Evolutionary conservation across 2,888 invertebrate genomes (phyloP).

Genomic region (Cephus spinipes): DNA sequence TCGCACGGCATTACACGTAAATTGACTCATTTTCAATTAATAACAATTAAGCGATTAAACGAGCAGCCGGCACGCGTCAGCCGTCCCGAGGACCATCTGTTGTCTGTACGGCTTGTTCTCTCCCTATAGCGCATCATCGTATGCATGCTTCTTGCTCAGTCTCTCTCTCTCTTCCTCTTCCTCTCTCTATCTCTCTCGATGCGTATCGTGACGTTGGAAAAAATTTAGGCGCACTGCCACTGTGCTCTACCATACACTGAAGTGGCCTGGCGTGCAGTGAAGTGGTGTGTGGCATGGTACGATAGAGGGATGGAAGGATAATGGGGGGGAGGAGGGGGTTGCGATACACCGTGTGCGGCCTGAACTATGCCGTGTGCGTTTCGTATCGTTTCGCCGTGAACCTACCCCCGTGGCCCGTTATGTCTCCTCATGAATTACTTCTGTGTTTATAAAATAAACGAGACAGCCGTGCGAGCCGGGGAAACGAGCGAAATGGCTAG

Average conservation of each 20-base stretch:
- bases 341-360: too few species aligned
- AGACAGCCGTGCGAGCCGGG: not conserved
- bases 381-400: not conserved
- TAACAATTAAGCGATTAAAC: conserved; percentile 43
- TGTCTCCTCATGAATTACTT: conserved; percentile 30
- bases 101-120: conserved; percentile 11
- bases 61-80: conserved; percentile 47
- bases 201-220: conserved; percentile 1
- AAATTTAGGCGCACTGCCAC: conserved; percentile 4
- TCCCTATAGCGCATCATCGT: not conserved
- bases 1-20: conserved; percentile 2
- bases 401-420: not conserved
- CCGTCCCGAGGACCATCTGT: conserved; percentile 11
- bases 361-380: not conserved
- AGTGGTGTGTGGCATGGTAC: too few species aligned
- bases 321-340: too few species aligned
- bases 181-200: not conserved
- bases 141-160: conserved; percentile 6
- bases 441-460: conserved; percentile 45
- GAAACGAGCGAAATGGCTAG: not conserved
- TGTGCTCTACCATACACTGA: too few species aligned
- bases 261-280: too few species aligned
- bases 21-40: conserved; percentile 46
- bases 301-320: too few species aligned
- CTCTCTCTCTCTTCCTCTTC: not conserved